These are phyloP conservation scores for Spodoptera picta DNA, from an alignment of 2,888 invertebrate genomes.

Conservation along the genomic window DNA sequence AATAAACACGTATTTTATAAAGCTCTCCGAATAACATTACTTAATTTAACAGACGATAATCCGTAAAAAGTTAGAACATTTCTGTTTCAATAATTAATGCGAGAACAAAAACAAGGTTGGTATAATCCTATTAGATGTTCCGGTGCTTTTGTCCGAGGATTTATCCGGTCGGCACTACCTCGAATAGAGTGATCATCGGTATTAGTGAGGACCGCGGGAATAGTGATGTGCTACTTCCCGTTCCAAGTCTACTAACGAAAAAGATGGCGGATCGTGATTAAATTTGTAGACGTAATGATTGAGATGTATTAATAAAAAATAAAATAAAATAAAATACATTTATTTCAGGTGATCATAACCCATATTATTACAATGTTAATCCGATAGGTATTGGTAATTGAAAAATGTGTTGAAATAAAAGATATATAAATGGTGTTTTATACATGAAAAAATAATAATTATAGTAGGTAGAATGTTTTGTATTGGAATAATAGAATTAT, in stretches of 20 bases:
- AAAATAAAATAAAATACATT: too few relatives aligned
- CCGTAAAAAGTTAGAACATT: slow-evolving; percentile 19
- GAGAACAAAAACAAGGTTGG: slow-evolving; percentile 74
- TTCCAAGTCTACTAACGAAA: neutral
- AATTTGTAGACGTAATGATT: too few relatives aligned
- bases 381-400: too few relatives aligned
- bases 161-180: slow-evolving; percentile 54
- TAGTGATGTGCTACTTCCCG: slow-evolving; percentile 40
- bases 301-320: too few relatives aligned
- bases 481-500: too few relatives aligned
- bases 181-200: slow-evolving; percentile 68
- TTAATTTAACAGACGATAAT: neutral
- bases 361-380: too few relatives aligned
- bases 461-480: too few relatives aligned
- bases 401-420: too few relatives aligned
- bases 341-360: too few relatives aligned
- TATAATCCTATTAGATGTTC: slow-evolving; percentile 76
- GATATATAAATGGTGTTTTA: too few relatives aligned
- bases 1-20: too few relatives aligned
- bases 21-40: neutral
- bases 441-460: too few relatives aligned
- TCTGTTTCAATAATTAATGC: slow-evolving; percentile 69
- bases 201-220: slow-evolving; percentile 71
- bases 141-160: slow-evolving; percentile 50
- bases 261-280: neutral